Evolutionary conservation across 2,888 invertebrate genomes (phyloP).

Genomic region (Biston betularia): DNA sequence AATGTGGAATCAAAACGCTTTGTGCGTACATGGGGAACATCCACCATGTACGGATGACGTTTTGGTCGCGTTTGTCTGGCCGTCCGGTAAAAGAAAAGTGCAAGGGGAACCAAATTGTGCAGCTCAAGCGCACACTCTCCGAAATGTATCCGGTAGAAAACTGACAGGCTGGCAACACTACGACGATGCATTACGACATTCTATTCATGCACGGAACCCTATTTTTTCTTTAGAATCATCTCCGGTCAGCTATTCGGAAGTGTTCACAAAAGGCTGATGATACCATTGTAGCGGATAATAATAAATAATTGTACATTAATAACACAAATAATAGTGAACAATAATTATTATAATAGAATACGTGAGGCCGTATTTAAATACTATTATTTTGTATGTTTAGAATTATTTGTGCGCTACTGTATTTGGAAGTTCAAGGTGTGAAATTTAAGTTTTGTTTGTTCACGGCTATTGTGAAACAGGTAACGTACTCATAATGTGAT

Average conservation of each 20-base stretch:
- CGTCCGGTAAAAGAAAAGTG: too few relatives aligned
- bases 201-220: background rate
- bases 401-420: slow-evolving; percentile 30
- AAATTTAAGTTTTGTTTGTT: slow-evolving; percentile 14
- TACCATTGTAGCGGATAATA: slow-evolving; percentile 29
- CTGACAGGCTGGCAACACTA: too few relatives aligned
- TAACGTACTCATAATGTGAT: too few relatives aligned
- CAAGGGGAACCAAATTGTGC: too few relatives aligned
- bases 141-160: too few relatives aligned
- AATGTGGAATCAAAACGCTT: too few relatives aligned
- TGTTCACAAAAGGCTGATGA: slow-evolving; percentile 28
- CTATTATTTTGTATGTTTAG: slow-evolving; percentile 32
- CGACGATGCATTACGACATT: too few relatives aligned
- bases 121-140: too few relatives aligned
- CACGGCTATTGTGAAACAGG: background rate
- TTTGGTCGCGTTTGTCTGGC: too few relatives aligned
- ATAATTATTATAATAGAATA: slow-evolving; percentile 28
- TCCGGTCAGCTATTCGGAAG: slow-evolving; percentile 26
- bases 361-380: slow-evolving; percentile 32
- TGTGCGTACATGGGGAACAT: too few relatives aligned
- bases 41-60: too few relatives aligned
- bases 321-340: slow-evolving; percentile 23
- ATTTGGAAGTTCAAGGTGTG: slow-evolving; percentile 31
- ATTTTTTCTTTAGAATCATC: slow-evolving; percentile 7
- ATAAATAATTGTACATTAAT: slow-evolving; percentile 31